phyloP scores from a whole-genome alignment of 1,140 invertebrate species.

The Xylocopa sonorina region DNA sequence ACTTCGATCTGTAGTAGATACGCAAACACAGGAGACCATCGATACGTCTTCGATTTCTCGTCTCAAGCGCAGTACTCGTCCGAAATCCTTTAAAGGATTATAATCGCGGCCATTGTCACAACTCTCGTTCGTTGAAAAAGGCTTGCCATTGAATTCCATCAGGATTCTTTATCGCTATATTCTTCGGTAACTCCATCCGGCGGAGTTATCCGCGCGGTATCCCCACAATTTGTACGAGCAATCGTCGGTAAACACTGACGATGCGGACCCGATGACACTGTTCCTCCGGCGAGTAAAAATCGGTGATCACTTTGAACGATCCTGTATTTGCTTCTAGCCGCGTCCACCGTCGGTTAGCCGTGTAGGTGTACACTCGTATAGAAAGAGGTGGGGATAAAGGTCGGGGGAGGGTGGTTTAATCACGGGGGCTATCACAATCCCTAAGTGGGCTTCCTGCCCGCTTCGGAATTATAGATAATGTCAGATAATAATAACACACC shows the following conservation, averaged over 20 bases:
- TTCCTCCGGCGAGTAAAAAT: background rate
- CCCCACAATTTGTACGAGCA: background rate
- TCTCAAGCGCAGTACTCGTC: no score
- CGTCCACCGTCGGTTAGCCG: constrained; percentile 54
- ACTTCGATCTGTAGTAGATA: background rate
- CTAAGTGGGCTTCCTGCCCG: constrained; percentile 82
- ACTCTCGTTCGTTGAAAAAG: no score
- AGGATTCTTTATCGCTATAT: no score
- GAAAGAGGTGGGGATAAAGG: constrained; percentile 58
- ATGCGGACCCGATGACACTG: background rate
- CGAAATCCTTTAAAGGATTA: no score
- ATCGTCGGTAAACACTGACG: background rate
- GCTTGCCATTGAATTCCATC: no score
- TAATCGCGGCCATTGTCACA: no score
- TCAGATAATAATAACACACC: constrained; percentile 82
- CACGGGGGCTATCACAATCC: constrained; percentile 81
- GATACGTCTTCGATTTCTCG: no score
- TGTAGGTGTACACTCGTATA: constrained; percentile 70
- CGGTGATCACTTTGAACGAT: constrained; percentile 57
- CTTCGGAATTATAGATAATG: constrained; percentile 82
- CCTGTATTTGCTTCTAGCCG: constrained; percentile 59
- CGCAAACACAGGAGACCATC: background rate
- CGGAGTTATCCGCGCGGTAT: background rate
- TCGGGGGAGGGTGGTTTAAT: constrained; percentile 77
- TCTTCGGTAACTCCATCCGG: no score